Conservation (phyloP, 92 coral and sea anemone genomes). For the Umimayanthus kanabou region DNA sequence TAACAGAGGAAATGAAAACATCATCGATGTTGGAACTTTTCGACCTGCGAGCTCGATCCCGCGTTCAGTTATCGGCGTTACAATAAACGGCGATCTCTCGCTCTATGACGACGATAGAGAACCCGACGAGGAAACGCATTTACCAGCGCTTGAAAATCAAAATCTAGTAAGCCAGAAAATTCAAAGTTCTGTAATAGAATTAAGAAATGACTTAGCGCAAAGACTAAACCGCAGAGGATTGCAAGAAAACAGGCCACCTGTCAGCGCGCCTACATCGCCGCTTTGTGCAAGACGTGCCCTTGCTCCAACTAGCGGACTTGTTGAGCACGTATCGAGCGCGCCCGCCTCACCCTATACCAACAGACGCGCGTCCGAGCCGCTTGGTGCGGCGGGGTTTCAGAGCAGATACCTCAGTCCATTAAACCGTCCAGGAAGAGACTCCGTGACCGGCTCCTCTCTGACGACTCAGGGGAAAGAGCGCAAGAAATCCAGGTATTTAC, state of each 20-base stretch:
- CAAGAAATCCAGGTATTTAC: constrained; percentile 25
- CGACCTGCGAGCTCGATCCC: background rate
- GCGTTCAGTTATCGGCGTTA: background rate
- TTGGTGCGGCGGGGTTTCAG: constrained; percentile 22
- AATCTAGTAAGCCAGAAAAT: constrained; percentile 28
- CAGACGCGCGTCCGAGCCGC: constrained; percentile 36
- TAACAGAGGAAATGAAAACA: background rate
- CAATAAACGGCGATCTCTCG: background rate
- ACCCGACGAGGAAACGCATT: background rate
- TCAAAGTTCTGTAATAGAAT: background rate
- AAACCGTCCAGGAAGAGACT: constrained; percentile 1
- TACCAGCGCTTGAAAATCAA: constrained; percentile 25
- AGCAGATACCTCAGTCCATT: background rate
- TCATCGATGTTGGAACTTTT: background rate
- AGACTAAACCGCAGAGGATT: background rate
- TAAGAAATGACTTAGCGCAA: background rate
- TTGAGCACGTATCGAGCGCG: constrained; percentile 1
- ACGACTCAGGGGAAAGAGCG: background rate
- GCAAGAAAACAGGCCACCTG: constrained; percentile 3
- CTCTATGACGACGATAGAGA: background rate
- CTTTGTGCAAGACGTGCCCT: background rate
- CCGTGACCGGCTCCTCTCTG: background rate
- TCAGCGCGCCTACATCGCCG: constrained; percentile 35
- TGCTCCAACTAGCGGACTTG: background rate
- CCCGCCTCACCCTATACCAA: constrained; percentile 8